These are phyloP conservation scores for Cylindroiulus punctatus DNA, from an alignment of 2,888 invertebrate genomes.

Conservation along the genomic window DNA sequence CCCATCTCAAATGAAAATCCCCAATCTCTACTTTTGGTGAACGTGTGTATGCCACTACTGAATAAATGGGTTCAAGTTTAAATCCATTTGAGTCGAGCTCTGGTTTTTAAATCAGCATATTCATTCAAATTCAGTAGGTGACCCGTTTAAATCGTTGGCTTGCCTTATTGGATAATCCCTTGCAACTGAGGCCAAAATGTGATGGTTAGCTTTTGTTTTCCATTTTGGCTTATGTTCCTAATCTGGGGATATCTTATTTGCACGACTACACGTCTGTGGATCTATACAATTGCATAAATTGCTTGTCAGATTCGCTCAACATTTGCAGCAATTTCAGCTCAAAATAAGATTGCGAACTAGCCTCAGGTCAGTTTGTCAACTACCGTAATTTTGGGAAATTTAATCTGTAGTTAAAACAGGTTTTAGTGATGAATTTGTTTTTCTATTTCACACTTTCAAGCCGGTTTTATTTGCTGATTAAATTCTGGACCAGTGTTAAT, in stretches of 20 bases:
- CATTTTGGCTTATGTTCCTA: neutral
- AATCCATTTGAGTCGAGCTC: constrained; percentile 6
- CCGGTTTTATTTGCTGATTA: too few relatives aligned
- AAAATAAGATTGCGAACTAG: neutral
- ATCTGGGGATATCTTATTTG: neutral
- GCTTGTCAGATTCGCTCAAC: neutral
- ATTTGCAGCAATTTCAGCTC: constrained; percentile 20
- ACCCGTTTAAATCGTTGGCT: neutral
- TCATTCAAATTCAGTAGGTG: neutral
- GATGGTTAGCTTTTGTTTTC: neutral
- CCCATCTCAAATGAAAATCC: neutral
- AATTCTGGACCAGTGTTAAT: too few relatives aligned
- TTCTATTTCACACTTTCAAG: too few relatives aligned
- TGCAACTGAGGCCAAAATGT: neutral
- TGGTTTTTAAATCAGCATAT: neutral
- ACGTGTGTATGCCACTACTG: constrained; percentile 25
- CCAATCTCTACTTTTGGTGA: constrained; percentile 5
- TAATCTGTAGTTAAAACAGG: neutral
- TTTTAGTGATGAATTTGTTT: too few relatives aligned
- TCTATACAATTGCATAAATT: neutral
- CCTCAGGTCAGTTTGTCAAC: neutral
- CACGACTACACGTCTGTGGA: neutral
- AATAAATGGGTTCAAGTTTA: constrained; percentile 20
- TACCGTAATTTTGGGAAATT: neutral
- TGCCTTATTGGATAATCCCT: neutral